Percentiles rank a stretch among this genome's conserved stretches.
These are phyloP conservation scores for Sturnira hondurensis DNA, from an alignment of 2,113 vertebrate genomes.

Conservation along the genomic window DNA sequence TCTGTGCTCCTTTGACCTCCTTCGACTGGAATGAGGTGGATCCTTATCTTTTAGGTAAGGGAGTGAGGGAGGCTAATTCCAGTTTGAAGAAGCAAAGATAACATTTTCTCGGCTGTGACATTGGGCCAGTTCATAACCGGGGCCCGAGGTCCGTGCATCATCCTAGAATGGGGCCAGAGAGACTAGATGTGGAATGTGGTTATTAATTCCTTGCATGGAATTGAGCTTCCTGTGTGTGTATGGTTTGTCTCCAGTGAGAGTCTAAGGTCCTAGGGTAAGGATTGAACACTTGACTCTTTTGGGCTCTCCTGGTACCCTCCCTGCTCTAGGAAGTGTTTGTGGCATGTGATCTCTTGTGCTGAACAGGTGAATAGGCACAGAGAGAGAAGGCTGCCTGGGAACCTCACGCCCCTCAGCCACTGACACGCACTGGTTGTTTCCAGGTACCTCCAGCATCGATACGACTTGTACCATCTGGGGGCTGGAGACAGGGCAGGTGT, in stretches of 20 bases:
- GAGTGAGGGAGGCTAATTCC: background rate
- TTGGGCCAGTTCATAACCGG: background rate
- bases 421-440: conserved; percentile 41
- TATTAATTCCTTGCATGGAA: background rate
- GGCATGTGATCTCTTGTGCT: background rate
- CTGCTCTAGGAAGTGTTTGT: background rate
- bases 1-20: conserved; percentile 97
- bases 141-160: background rate
- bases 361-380: background rate
- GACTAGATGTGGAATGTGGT: background rate
- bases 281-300: background rate
- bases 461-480: conserved; percentile 99
- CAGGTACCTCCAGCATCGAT: conserved; percentile 98
- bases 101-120: background rate
- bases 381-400: background rate
- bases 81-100: background rate
- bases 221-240: background rate
- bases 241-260: background rate
- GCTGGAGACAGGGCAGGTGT: conserved; percentile 94
- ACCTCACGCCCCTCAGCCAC: background rate
- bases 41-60: conserved; percentile 95
- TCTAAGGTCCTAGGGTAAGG: background rate
- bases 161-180: background rate
- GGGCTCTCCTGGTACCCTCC: background rate
- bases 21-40: conserved; percentile 99